Base-by-base conservation (phyloP, 2,113 vertebrate species). In the Psephotus haematonotus region DNA sequence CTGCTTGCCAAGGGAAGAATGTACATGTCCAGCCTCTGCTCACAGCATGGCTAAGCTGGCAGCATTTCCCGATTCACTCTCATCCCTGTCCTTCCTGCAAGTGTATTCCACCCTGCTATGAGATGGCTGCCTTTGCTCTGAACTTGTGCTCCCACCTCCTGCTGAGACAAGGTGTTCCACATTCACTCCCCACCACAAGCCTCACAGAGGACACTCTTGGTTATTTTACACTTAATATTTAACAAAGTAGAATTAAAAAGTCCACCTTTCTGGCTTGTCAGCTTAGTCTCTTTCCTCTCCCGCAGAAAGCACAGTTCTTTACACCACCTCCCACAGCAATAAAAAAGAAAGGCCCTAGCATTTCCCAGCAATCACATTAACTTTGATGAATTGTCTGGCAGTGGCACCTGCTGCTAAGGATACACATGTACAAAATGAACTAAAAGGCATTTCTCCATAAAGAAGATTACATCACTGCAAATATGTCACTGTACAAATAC, bases 381-480 rank as follows among this genome's bases (percentile, higher is more conserved):
- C 52, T 76, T 47, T 82, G 92, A 94, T 93, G 92, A 92, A 93
- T 59, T 95, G 93, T 53, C 95, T 96, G 95, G 91, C 92, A 95
- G 88, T 92, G 91, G 96, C 94, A 95, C 91, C 92, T 97, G 97
- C 96, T 97, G 94, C 96, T 96, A 80, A 92, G 85, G 85, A 91
- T 88, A 96, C 84, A 95, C 88, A 92, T 86, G 95, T 77, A 93
- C 96, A 93, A 59, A 84, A 85, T 60, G 93, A 96, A 75, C 87
- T 77, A 94, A 92, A 86, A 93, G 86, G 72, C 79, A 80, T 67
- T 82, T 70, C 64, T 86, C 59, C 57, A 47, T 8, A 33, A 81
- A 93, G 74, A 52, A 93, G 76, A 84, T 77, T 67, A 90, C 81
- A 85, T 52, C 43, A 0, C 70, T 64, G 72, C 72, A 84, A 62